A percentile compares a stretch with the other conserved stretches of the same genome.
Evolutionary conservation across 2,113 vertebrate genomes (phyloP).

Genomic region (Tachuris rubrigastra): DNA sequence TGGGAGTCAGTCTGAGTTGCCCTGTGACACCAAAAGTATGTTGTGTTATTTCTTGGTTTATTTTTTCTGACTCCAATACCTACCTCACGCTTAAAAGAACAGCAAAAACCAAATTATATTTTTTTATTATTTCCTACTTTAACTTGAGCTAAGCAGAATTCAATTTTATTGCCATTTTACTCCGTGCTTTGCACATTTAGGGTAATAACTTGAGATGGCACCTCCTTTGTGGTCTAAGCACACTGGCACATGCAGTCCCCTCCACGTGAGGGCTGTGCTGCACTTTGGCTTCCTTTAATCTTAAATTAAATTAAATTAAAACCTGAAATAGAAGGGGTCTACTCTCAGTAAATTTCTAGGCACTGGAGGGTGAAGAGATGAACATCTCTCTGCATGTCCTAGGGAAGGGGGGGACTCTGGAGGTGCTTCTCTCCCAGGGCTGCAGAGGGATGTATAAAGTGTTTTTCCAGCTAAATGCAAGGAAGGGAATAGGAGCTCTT

Average conservation of each 20-base stretch:
- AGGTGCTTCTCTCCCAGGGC: neutral
- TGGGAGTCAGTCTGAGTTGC: neutral
- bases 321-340: neutral
- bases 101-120: neutral
- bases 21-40: neutral
- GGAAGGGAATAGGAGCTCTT: neutral
- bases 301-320: too few relatives aligned
- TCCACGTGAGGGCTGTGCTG: rapidly evolving
- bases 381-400: neutral
- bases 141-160: neutral
- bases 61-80: neutral
- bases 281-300: neutral
- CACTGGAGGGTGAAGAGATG: neutral
- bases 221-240: neutral
- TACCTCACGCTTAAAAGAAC: neutral
- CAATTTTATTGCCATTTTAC: neutral
- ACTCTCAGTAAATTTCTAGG: neutral
- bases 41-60: neutral
- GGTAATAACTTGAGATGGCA: neutral
- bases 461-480: neutral
- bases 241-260: neutral
- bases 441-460: neutral
- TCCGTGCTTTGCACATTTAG: neutral
- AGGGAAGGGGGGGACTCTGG: neutral
- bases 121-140: neutral